Percentiles rank a stretch among this genome's conserved stretches.
These are phyloP conservation scores for Eulemur mongoz DNA, from an alignment of 2,797 vertebrate genomes.

Conservation along the genomic window DNA sequence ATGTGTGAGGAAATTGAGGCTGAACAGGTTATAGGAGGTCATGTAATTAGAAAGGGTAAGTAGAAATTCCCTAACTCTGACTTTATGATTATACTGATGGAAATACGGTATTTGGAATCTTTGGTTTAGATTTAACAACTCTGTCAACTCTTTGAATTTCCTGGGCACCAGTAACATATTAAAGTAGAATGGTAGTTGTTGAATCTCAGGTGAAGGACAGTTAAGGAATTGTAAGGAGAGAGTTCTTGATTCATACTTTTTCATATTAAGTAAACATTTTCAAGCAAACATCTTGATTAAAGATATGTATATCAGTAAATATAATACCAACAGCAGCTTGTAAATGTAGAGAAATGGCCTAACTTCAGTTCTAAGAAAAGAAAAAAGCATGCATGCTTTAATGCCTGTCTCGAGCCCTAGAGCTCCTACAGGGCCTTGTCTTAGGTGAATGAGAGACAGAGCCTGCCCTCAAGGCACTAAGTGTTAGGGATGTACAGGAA, in stretches of 20 bases:
- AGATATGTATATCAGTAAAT: neutral
- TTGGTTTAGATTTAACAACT: neutral
- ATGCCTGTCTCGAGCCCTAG: neutral
- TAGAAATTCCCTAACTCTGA: neutral
- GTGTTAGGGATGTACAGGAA: neutral
- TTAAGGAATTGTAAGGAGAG: neutral
- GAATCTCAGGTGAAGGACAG: neutral
- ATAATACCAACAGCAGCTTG: neutral
- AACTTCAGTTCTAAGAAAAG: neutral
- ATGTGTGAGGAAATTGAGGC: neutral
- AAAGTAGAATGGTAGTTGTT: neutral
- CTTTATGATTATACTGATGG: neutral
- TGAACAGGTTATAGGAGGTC: neutral
- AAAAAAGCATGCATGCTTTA: neutral
- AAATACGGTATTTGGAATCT: neutral
- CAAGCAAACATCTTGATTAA: constrained; percentile 3
- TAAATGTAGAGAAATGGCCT: neutral
- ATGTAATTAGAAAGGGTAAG: neutral
- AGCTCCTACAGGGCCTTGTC: neutral
- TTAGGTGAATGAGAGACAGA: neutral
- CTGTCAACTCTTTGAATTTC: neutral
- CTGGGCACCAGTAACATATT: neutral
- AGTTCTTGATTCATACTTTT: neutral
- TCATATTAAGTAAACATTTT: neutral
- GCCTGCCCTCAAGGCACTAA: neutral